phyloP scores from a whole-genome alignment of 2,113 vertebrate species.

The Actinemys pallida region DNA sequence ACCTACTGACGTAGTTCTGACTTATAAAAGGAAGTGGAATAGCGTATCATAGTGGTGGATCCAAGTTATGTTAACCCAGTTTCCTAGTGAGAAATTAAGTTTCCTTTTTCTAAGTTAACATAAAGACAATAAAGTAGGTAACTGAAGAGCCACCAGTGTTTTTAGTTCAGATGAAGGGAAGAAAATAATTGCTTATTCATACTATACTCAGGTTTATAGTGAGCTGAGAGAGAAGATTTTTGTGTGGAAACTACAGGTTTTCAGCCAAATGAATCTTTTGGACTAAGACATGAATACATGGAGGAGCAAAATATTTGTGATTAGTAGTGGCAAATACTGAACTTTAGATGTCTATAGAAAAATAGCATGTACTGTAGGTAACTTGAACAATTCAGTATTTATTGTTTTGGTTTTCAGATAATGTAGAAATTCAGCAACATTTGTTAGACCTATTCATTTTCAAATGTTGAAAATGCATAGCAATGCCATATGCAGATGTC shows the following conservation, averaged over 20 bases:
- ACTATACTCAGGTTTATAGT: not conserved
- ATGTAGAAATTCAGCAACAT: not conserved
- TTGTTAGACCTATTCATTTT: not conserved
- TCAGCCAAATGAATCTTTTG: not conserved
- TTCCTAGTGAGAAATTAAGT: not conserved
- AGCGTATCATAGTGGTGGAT: not conserved
- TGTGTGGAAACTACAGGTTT: not conserved
- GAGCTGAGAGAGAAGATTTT: not conserved
- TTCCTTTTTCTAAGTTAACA: not conserved
- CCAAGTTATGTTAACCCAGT: not conserved
- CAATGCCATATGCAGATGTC: not conserved
- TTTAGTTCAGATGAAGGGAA: not conserved
- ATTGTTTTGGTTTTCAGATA: not conserved
- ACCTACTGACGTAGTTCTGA: not conserved
- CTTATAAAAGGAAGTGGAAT: not conserved
- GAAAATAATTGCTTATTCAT: not conserved
- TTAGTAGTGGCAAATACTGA: not conserved
- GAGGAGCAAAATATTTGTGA: not conserved
- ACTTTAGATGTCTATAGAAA: not conserved
- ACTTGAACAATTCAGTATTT: not conserved
- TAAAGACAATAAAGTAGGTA: not conserved
- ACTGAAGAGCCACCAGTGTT: not conserved
- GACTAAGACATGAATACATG: not conserved
- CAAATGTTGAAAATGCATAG: not conserved
- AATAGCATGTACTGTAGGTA: not conserved